Conservation (phyloP, 2,888 invertebrate genomes). For the Caradrina clavipalpis region DNA sequence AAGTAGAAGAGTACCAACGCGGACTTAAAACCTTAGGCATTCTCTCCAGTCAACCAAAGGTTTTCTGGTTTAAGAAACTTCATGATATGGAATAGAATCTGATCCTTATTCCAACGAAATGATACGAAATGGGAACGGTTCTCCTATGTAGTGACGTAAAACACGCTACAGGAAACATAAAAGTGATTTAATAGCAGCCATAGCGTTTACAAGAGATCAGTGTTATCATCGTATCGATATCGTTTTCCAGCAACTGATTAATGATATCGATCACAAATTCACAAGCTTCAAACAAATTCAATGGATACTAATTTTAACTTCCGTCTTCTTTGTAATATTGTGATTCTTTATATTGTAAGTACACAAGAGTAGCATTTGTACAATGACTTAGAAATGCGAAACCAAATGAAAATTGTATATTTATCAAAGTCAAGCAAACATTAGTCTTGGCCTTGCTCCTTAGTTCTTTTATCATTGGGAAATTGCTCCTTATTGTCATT, state of each 20-base stretch:
- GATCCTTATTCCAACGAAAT: background rate
- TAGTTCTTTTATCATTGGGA: conserved; percentile 4
- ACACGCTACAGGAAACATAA: background rate
- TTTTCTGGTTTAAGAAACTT: no score
- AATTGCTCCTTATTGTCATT: conserved; percentile 27
- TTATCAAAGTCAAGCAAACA: conserved; percentile 29
- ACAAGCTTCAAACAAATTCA: background rate
- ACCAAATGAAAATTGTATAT: conserved; percentile 18
- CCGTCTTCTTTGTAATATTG: background rate
- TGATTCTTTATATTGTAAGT: background rate
- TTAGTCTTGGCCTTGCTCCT: conserved; percentile 27
- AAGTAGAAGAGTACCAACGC: no score
- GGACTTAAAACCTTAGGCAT: no score
- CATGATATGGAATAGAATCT: no score
- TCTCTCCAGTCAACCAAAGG: no score
- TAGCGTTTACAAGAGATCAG: background rate
- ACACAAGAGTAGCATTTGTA: background rate
- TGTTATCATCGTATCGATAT: no score
- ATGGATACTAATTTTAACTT: background rate
- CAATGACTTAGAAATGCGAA: background rate
- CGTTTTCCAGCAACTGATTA: background rate
- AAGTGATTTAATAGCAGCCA: no score
- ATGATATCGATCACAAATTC: background rate
- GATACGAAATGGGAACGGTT: background rate
- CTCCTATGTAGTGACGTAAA: background rate